phyloP scores from a whole-genome alignment of 2,113 vertebrate genomes.

The Lasiurus borealis region DNA sequence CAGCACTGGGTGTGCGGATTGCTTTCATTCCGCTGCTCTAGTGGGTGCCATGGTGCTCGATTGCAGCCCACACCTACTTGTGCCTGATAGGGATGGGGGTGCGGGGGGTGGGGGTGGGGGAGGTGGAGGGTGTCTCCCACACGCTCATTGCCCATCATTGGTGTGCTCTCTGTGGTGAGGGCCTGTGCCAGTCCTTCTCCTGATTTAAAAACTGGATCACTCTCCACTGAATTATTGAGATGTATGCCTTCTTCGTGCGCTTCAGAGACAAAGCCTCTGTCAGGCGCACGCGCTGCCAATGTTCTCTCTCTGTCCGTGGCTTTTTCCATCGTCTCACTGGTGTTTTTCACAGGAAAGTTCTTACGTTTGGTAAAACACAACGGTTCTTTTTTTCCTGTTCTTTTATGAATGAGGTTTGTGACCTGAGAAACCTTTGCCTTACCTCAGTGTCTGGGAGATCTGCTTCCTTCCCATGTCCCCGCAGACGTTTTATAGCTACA shows the following conservation, averaged over 20 bases:
- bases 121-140: neutral
- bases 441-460: neutral
- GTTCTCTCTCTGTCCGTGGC: neutral
- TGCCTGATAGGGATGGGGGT: neutral
- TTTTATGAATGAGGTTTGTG: neutral
- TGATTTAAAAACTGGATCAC: neutral
- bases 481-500: neutral
- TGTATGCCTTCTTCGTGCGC: neutral
- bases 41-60: neutral
- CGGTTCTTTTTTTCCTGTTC: neutral
- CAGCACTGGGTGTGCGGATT: too few species aligned
- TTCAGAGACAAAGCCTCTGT: neutral
- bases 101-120: rapidly evolving
- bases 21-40: neutral
- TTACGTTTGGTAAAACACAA: neutral
- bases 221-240: neutral
- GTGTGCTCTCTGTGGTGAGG: neutral
- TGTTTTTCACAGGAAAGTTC: neutral
- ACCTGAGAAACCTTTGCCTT: neutral
- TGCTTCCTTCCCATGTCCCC: neutral
- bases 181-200: rapidly evolving
- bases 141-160: too few species aligned
- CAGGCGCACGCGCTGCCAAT: rapidly evolving
- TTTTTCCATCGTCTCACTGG: neutral
- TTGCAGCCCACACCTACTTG: neutral